Base-by-base conservation (phyloP, 2,888 invertebrate species). In the Parnassius smintheus region DNA sequence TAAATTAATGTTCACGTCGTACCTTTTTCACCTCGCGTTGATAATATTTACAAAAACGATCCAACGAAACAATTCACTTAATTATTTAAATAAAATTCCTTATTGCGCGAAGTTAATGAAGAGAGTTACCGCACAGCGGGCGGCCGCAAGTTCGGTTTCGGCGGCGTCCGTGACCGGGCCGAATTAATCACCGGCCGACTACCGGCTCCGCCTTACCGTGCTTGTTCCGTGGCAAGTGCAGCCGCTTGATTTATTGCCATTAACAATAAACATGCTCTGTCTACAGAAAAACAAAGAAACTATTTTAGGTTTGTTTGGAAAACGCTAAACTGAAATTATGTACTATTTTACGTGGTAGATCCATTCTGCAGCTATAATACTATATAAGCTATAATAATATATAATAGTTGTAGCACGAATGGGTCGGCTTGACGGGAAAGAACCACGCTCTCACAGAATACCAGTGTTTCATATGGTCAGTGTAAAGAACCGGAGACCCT, bases 211-310 rank as follows among this genome's bases (percentile, higher is more conserved):
- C 57, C 50, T 50, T 18, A 22, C 42, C 41, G 49, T 51, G 56
- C 56, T 9, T 1, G 35, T 35, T 4, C 41, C 9, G 56, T 22
- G 51, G 53, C 59, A 42, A 48, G 45, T 18, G 61, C 56, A 11
- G 22, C 60, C n/a, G 22, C 61, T 52, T 62, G 61, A 62, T 62
- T 56, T 52, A 62, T 42, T 42, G 55, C 41, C 61, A 46, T 57
- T 52, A 46, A 11, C 51, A 35, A n/a, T 48, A 22, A 46, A 52
- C 51, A 52, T 51, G 61, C 51, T 50, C 50, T n/a, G 54, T n/a
- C 48, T 45, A 44, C 55, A n/a, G 52, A 44, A 11, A 12, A 22
- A 35, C 48, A 35, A 35, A 35, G 35, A 4, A 3, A 35, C 4
- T 7, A 35, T 35, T 35, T 7, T 35, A 35, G 35, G 35, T 35